Conservation (phyloP, 2,113 vertebrate species). For the Jaculus jaculus region DNA sequence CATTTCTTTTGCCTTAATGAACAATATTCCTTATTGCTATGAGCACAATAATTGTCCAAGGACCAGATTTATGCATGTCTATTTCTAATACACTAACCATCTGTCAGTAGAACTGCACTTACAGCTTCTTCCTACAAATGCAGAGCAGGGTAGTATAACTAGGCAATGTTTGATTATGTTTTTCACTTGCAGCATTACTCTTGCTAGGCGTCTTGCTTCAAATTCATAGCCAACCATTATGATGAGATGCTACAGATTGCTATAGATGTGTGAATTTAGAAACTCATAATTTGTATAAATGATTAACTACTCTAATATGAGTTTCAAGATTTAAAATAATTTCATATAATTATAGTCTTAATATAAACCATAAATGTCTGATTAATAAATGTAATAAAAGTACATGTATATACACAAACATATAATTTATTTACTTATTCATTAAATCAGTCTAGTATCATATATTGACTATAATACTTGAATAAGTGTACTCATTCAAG, state of each 20-base stretch:
- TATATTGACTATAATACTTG: conserved; percentile 34
- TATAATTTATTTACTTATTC: conserved; percentile 34
- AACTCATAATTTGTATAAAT: conserved; percentile 61
- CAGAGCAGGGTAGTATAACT: conserved; percentile 39
- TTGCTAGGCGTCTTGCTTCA: conserved; percentile 63
- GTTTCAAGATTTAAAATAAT: conserved; percentile 60
- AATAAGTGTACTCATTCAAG: conserved; percentile 42
- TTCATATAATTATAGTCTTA: conserved; percentile 52
- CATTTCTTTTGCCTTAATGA: conserved; percentile 26
- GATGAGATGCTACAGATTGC: conserved; percentile 40
- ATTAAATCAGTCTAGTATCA: conserved; percentile 20
- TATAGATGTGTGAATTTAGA: conserved; percentile 59
- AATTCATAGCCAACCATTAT: conserved; percentile 55
- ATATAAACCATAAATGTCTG: conserved; percentile 59
- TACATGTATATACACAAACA: neutral
- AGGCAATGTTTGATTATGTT: conserved; percentile 54
- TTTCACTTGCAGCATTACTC: conserved; percentile 54
- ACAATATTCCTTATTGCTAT: conserved; percentile 27
- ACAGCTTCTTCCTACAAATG: conserved; percentile 38
- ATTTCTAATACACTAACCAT: conserved; percentile 54
- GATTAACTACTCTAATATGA: conserved; percentile 57
- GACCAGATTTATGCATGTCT: conserved; percentile 38
- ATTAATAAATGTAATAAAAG: conserved; percentile 41
- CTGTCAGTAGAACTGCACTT: conserved; percentile 48
- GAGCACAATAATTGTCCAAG: conserved; percentile 33